Evolutionary conservation across 2,113 vertebrate genomes (phyloP), one percentile per base, ranked within the genome.

Genomic region (Xiphophorus couchianus): DNA sequence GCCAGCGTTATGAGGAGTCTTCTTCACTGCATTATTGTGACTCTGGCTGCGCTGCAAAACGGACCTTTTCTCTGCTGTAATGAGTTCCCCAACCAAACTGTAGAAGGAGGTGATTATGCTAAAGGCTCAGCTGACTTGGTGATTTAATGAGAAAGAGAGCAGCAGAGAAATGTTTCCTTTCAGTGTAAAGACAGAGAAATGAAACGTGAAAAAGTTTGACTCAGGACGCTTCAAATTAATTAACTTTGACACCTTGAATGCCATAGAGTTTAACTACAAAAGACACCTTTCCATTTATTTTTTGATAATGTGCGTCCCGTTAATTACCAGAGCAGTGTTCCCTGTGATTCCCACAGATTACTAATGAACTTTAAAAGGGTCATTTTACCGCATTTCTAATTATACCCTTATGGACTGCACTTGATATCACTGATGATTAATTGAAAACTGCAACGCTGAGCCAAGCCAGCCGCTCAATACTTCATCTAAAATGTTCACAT

Each of bases 221-320:
- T 88, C 72, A 78, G 89, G 83, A 88, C 83, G 80, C 73, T 78
- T 77, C 84, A 89, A 92, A 94, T 91, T 78, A 75, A 83, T 90
- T 78, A 75, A 82, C 90, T 78, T 84, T 90, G 90, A 91, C 92
- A 88, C 83, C 67, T 35, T 71, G 61, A 89, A 82, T 69, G 64
- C 84, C 80, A 91, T 94, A 91, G 93, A 90, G 91, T 93, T 90
- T 91, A 92, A 93, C 92, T 91, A 90, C 90, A 91, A 90, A 81
- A 70, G 83, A 58, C 22, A 58, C 7, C 25, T 58, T 25, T 58
- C 82, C 79, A 80, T 83, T 78, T 82, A 86, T 82, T 88, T 81
- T 89, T 89, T 89, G 71, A 90, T 93, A 87, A 91, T 89, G 87
- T 89, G 51, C 5, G 92, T 90, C 84, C 42, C 48, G 73, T 28